Evolutionary conservation across 1,140 invertebrate species (phyloP).

Genomic region (Neotoxoptera formosana): DNA sequence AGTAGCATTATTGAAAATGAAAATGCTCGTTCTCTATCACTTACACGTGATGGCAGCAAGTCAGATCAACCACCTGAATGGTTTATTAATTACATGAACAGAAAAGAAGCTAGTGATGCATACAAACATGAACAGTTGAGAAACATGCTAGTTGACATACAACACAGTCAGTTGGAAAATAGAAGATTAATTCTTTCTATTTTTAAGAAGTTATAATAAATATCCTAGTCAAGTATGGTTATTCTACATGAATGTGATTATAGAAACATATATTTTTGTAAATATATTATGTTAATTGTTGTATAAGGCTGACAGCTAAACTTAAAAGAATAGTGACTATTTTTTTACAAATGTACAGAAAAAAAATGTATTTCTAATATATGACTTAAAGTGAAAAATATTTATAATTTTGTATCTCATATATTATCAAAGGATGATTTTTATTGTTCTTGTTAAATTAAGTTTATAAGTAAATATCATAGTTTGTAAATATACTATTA

Average conservation of each 20-base stretch:
- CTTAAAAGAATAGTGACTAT: neutral
- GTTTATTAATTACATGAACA: conserved; percentile 49
- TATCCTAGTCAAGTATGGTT: neutral
- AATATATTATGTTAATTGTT: conserved; percentile 33
- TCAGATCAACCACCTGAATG: conserved; percentile 52
- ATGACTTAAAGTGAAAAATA: conserved; percentile 16
- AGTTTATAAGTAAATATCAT: neutral
- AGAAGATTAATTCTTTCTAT: conserved; percentile 43
- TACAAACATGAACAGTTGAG: conserved; percentile 45
- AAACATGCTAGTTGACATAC: conserved; percentile 41
- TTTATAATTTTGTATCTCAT: conserved; percentile 17
- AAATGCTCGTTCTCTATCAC: neutral
- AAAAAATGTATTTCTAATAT: neutral
- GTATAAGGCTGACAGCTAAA: conserved; percentile 39
- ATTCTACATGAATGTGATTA: neutral
- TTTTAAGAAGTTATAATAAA: conserved; percentile 51
- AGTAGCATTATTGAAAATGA: conserved; percentile 37
- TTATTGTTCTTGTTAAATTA: conserved; percentile 5
- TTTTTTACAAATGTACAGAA: neutral
- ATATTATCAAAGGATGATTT: neutral
- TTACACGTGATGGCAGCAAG: neutral
- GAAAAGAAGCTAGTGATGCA: conserved; percentile 51
- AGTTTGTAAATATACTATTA: conserved; percentile 23
- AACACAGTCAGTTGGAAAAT: conserved; percentile 50
- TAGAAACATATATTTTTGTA: neutral